Conservation (phyloP, 1,140 invertebrate genomes). For the Phenacoccus solenopsis region DNA sequence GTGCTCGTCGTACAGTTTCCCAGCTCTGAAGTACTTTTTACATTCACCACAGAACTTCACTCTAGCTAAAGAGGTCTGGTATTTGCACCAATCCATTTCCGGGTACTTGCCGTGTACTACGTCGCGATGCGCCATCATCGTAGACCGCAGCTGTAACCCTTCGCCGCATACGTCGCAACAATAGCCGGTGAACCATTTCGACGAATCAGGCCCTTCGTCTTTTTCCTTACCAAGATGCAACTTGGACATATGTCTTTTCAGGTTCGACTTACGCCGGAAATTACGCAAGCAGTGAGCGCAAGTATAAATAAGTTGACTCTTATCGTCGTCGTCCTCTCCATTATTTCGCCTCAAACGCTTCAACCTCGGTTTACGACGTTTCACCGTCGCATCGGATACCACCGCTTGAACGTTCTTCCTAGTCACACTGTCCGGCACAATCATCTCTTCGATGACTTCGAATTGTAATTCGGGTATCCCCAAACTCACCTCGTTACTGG, state of each 20-base stretch:
- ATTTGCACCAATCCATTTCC: background rate
- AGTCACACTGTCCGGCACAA: no score
- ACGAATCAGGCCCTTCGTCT: background rate
- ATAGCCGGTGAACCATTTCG: conserved; percentile 4
- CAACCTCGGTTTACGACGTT: background rate
- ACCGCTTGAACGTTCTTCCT: background rate
- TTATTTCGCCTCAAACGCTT: background rate
- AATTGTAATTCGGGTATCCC: background rate
- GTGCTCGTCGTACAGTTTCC: background rate
- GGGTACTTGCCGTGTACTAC: background rate
- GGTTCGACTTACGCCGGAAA: background rate
- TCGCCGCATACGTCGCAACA: background rate
- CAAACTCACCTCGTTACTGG: background rate
- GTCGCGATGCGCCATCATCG: conserved; percentile 5
- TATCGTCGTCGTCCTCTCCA: background rate
- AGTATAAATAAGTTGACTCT: background rate
- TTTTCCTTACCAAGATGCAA: background rate
- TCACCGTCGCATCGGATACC: background rate
- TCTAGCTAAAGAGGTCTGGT: background rate
- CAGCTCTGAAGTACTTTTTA: background rate
- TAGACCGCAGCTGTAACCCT: background rate
- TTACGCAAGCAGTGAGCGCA: background rate
- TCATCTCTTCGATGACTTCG: background rate
- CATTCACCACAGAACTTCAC: conserved; percentile 4
- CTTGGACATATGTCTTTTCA: background rate